These are phyloP conservation scores for Piezodorus guildinii DNA, from an alignment of 1,140 invertebrate genomes.

Conservation along the genomic window DNA sequence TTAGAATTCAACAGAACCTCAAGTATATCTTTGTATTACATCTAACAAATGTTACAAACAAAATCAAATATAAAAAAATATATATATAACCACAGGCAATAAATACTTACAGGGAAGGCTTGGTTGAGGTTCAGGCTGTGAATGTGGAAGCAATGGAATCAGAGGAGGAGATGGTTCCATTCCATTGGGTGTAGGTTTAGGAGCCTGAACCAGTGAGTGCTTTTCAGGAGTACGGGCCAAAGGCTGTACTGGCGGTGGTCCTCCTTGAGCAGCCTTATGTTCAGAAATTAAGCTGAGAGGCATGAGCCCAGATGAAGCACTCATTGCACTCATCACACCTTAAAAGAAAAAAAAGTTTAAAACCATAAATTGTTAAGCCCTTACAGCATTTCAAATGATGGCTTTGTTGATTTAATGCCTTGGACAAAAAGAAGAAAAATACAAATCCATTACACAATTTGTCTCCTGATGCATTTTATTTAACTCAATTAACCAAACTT, in stretches of 20 bases:
- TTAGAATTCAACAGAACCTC: too few relatives aligned
- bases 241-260: constrained; percentile 19
- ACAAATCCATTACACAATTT: not conserved
- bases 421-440: too few relatives aligned
- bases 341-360: not conserved
- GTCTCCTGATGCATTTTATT: not conserved
- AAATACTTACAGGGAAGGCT: constrained; percentile 17
- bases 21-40: too few relatives aligned
- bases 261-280: constrained; percentile 20
- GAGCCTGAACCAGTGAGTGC: not conserved
- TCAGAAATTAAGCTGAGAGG: constrained; percentile 27
- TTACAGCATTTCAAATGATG: not conserved
- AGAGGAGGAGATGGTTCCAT: constrained; percentile 16
- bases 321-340: constrained; percentile 29
- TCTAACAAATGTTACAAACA: too few relatives aligned
- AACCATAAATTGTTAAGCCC: too few relatives aligned
- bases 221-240: constrained; percentile 24
- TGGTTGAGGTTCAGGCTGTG: constrained; percentile 14
- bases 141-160: constrained; percentile 4
- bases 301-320: constrained; percentile 27
- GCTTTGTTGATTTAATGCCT: not conserved
- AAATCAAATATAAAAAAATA: too few relatives aligned
- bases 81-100: too few relatives aligned
- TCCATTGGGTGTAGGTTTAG: constrained; percentile 15
- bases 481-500: not conserved